Evolutionary conservation across 1,140 invertebrate genomes (phyloP), one percentile per base, ranked within the genome.

Genomic region (Agrilus planipennis): DNA sequence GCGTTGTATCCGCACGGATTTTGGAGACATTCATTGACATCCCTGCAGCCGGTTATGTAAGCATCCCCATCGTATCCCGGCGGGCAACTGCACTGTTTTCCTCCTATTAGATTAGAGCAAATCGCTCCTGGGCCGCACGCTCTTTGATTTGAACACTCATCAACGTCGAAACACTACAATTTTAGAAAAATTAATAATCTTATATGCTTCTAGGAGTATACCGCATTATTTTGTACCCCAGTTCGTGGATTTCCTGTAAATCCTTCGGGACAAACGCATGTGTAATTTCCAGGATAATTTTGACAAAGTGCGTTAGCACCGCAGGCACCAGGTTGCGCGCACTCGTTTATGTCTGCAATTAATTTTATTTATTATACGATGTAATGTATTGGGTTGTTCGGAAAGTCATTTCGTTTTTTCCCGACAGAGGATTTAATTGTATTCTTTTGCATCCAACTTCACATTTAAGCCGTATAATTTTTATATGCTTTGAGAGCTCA

Each of bases 211-310:
- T 23, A 34, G 11, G 4, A 6, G 4, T 41, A 31, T 42, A 65
- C 67, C 62, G n/a, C n/a, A n/a, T n/a, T n/a, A n/a, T n/a, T n/a
- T n/a, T n/a, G n/a, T 56, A 82, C 79, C 45, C 76, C 84, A 66
- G 80, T 75, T 59, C 79, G 87, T n/a, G 89, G 81, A 72, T 91
- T 84, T 61, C 89, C 87, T 40, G 76, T 70, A 60, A 76, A 92
- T 46, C 90, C 90, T 34, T 77, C 69, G 47, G 76, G 76, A 66
- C 89, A 93, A 21, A 70, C 57, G 62, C 90, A 94, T 4, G 80
- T 89, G 57, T 89, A 90, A 62, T 91, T 91, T 54, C 89, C 90
- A 18, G 77, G 77, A 23, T 72, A 76, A 62, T 95, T 94, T 41
- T 74, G 70, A 58, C 90, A 95, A 16, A 81, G 50, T 12, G 87